Evolutionary conservation across 2,797 vertebrate species (phyloP).

Genomic region (Galagoides demidoff): DNA sequence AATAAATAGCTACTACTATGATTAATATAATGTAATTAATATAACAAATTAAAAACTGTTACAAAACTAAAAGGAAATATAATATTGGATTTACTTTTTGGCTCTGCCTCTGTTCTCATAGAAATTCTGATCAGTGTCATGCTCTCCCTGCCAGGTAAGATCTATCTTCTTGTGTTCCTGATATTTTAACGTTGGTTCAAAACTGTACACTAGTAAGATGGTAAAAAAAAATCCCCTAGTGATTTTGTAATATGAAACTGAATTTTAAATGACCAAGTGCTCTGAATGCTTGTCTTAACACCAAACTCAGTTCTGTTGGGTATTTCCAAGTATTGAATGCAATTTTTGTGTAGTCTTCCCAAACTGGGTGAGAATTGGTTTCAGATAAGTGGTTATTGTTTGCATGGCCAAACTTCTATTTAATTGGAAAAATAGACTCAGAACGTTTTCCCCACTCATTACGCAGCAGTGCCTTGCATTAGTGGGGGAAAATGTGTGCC

Average conservation of each 20-base stretch:
- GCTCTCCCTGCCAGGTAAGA: background rate
- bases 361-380: background rate
- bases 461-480: background rate
- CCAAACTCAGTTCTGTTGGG: background rate
- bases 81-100: background rate
- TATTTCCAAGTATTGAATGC: background rate
- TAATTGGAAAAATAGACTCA: conserved; percentile 3
- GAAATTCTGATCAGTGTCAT: background rate
- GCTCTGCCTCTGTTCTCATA: background rate
- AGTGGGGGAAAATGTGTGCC: background rate
- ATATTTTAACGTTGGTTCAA: background rate
- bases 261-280: background rate
- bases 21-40: background rate
- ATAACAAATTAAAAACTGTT: background rate
- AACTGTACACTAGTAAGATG: background rate
- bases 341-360: background rate
- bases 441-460: conserved; percentile 13
- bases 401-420: background rate
- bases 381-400: background rate
- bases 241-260: background rate
- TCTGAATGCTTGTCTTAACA: background rate
- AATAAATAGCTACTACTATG: background rate
- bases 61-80: background rate
- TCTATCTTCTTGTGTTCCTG: background rate
- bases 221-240: background rate